Conservation (phyloP, 1,140 invertebrate species). For the Chionoecetes opilio region DNA sequence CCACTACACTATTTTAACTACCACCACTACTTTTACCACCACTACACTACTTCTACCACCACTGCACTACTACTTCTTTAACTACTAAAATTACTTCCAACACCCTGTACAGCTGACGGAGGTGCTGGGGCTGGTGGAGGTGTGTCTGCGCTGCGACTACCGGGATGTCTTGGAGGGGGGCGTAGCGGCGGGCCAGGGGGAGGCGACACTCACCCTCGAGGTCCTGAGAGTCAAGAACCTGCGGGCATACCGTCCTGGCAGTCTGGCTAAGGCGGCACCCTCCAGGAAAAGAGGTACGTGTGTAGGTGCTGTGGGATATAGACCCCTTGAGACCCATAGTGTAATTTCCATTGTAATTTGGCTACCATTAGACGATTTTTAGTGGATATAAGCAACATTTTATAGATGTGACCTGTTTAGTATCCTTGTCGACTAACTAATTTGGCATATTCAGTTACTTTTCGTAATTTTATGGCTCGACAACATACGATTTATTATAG, state of each 20-base stretch:
- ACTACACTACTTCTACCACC: neutral
- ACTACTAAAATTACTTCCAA: neutral
- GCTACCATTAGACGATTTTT: too few species aligned
- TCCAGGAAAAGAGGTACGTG: constrained; percentile 63
- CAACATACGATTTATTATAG: too few species aligned
- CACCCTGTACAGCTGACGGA: neutral
- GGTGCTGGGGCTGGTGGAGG: constrained; percentile 61
- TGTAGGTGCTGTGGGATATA: too few species aligned
- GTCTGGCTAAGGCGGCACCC: constrained; percentile 6
- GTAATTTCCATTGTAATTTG: too few species aligned
- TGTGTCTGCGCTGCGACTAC: constrained; percentile 65
- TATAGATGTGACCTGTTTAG: too few species aligned
- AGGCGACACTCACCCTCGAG: constrained; percentile 63
- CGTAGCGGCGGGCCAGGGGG: neutral
- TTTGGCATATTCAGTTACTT: too few species aligned
- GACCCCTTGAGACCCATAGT: too few species aligned
- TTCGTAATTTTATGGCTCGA: too few species aligned
- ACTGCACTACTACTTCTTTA: neutral
- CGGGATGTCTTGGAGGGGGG: neutral
- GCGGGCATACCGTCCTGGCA: constrained; percentile 50
- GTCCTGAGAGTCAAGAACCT: constrained; percentile 63
- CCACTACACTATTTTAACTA: neutral
- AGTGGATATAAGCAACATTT: too few species aligned
- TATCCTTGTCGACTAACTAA: too few species aligned
- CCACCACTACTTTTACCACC: neutral